Evolutionary conservation across 2,797 vertebrate species (phyloP), one percentile per base, ranked within the genome.

Genomic region (Mastacembelus armatus): DNA sequence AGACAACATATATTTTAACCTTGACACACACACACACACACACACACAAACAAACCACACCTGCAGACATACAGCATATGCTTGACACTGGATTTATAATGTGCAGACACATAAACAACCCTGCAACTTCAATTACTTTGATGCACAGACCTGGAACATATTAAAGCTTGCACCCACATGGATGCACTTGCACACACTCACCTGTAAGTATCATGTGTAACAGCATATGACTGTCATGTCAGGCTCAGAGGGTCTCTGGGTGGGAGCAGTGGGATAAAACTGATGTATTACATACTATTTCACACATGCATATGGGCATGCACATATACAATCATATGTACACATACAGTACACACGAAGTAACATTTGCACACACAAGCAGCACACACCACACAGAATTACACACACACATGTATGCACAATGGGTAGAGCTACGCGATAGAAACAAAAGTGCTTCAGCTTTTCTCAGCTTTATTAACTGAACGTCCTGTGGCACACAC

Each of bases 171-270:
- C 61, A 44, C 61, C 33, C 49, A 4, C 7, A 14, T 59, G 56
- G 4, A 1, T 27, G 29, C 32, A 33, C 42, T 32, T 36, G 14
- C 18, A 49, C 42, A 63, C 40, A 52, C 38, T 42, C 39, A 36
- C 55, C 32, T 66, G 24, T 15, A 33, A 61, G 47, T 47, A 54
- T 33, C 2, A 8, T 74, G 54, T 74, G 66, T 50, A n/a, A 64
- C 78, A 85, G 56, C 80, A 74, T 78, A 47, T 2, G 57, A 27
- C 70, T 59, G 56, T 88, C 84, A 84, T 81, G 77, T 86, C 78
- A 67, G 61, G 35, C 71, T 82, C 59, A 77, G 56, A 39, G 71
- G 80, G 74, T 75, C 51, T 50, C n/a, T n/a, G n/a, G n/a, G n/a
- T n/a, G n/a, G n/a, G n/a, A n/a, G n/a, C n/a, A n/a, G n/a, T n/a